Conservation (phyloP, 1,140 invertebrate genomes). For the Drosophila micromelanica region DNA sequence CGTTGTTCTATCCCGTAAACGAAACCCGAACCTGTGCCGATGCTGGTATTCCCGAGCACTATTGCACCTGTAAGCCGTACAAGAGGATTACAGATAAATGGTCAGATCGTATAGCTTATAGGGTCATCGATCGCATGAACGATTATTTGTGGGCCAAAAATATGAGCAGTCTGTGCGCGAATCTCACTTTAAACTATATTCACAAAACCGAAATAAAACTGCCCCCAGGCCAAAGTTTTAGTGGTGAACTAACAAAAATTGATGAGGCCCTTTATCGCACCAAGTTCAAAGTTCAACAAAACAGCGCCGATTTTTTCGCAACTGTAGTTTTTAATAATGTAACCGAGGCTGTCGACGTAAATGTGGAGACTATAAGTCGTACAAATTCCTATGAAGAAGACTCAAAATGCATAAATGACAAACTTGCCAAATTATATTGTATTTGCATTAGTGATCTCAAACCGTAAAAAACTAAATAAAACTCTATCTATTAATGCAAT, state of each 20-base stretch:
- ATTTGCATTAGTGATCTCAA: conserved; percentile 44
- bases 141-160: conserved; percentile 56
- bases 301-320: conserved; percentile 86
- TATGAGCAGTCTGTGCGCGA: conserved; percentile 47
- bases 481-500: neutral
- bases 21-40: conserved; percentile 88
- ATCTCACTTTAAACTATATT: conserved; percentile 45
- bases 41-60: conserved; percentile 89
- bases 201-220: conserved; percentile 55
- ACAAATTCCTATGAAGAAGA: conserved; percentile 86
- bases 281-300: conserved; percentile 67
- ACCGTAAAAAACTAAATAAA: neutral
- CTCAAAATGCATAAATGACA: conserved; percentile 85
- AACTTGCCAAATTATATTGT: conserved; percentile 86
- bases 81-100: conserved; percentile 73
- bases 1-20: conserved; percentile 88
- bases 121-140: conserved; percentile 85
- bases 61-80: conserved; percentile 89
- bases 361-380: conserved; percentile 86
- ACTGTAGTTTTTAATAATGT: conserved; percentile 85
- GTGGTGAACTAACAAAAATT: neutral
- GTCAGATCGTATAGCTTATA: conserved; percentile 35
- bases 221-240: conserved; percentile 20
- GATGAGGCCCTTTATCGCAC: conserved; percentile 53
- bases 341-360: conserved; percentile 50